Evolutionary conservation across 2,797 vertebrate species (phyloP).

Genomic region (Ciconia nigra): DNA sequence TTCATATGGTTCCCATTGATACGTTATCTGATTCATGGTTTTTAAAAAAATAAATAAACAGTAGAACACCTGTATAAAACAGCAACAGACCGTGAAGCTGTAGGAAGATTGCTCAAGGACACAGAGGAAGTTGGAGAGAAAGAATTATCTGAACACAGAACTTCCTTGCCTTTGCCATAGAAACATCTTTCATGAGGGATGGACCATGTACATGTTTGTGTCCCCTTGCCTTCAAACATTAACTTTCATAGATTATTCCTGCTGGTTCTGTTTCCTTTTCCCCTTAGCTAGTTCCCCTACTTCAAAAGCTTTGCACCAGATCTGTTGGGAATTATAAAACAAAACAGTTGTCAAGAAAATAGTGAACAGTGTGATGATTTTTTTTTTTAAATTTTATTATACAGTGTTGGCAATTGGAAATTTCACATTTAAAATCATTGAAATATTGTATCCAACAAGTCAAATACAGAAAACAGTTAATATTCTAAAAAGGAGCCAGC

Average conservation of each 20-base stretch:
- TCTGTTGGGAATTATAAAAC: neutral
- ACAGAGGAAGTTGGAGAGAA: neutral
- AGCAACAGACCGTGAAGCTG: neutral
- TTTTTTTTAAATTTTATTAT: slow-evolving; percentile 56
- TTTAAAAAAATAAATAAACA: neutral
- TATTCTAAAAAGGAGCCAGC: slow-evolving; percentile 76
- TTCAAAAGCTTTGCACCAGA: neutral
- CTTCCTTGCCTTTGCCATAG: slow-evolving; percentile 5
- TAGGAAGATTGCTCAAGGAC: neutral
- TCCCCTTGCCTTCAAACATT: neutral
- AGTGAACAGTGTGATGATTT: neutral
- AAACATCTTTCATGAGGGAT: neutral
- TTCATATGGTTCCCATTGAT: neutral
- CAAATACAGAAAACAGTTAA: slow-evolving; percentile 85
- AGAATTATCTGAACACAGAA: neutral
- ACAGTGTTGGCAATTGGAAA: slow-evolving; percentile 70
- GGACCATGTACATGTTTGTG: neutral
- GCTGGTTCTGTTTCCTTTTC: slow-evolving; percentile 10
- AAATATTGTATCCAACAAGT: slow-evolving; percentile 87
- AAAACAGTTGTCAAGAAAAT: neutral
- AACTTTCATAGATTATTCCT: neutral
- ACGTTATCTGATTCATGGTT: neutral
- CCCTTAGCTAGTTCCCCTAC: neutral
- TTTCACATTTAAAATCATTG: slow-evolving; percentile 71
- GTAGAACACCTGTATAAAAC: neutral